A percentile compares a stretch with the other conserved stretches of the same genome.
phyloP scores from a whole-genome alignment of 2,797 vertebrate species.

The Ara ararauna region DNA sequence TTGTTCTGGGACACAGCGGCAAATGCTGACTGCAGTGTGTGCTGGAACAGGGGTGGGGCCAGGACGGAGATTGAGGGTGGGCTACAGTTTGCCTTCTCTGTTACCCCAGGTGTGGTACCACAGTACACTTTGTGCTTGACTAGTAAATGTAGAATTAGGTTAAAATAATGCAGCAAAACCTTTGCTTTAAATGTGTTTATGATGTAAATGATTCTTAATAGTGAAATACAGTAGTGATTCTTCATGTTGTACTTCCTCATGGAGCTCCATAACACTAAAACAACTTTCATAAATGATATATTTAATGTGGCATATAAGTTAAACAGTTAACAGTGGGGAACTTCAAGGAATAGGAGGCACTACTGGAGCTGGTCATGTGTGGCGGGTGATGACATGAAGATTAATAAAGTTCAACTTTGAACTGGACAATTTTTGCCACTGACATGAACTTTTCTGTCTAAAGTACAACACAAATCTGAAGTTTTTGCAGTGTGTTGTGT shows the following conservation, averaged over 20 bases:
- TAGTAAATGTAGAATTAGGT: slow-evolving; percentile 20
- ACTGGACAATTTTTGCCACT: slow-evolving; percentile 77
- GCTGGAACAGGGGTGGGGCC: background rate
- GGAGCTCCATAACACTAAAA: background rate
- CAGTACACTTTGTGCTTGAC: background rate
- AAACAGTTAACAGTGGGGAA: slow-evolving; percentile 26
- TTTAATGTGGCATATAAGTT: background rate
- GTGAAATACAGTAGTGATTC: background rate
- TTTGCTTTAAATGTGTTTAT: background rate
- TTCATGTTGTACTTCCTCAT: background rate
- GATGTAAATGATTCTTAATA: background rate
- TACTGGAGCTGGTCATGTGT: slow-evolving; percentile 65
- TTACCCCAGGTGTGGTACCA: background rate
- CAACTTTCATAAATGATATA: slow-evolving; percentile 2
- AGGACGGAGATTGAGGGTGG: background rate
- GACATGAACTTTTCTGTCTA: slow-evolving; percentile 67
- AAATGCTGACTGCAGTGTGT: background rate
- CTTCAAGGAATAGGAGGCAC: slow-evolving; percentile 56
- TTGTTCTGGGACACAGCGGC: background rate
- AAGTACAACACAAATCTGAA: slow-evolving; percentile 67
- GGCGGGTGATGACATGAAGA: slow-evolving; percentile 69
- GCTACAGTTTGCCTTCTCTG: background rate
- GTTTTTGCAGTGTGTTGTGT: slow-evolving; percentile 76
- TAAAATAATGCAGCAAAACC: background rate
- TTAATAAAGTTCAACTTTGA: slow-evolving; percentile 72